These are phyloP conservation scores for Ctenopoma multispine DNA, from an alignment of 2,797 vertebrate genomes.

Conservation along the genomic window DNA sequence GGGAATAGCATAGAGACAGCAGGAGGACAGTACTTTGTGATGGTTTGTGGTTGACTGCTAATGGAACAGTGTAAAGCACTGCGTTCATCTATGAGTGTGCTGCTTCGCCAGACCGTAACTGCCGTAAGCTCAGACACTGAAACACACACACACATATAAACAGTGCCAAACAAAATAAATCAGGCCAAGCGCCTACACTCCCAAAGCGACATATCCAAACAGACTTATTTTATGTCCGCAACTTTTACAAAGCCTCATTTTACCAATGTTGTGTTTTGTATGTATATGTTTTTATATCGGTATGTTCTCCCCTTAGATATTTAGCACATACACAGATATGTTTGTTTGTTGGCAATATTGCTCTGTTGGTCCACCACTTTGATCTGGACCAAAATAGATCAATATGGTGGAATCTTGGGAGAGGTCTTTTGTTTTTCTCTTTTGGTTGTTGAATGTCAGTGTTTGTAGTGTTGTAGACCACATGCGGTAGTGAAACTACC, in stretches of 20 bases:
- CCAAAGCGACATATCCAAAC: constrained; percentile 36
- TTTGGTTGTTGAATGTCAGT: no score
- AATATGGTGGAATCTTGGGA: no score
- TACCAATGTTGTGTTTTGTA: background rate
- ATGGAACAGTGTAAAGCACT: constrained; percentile 63
- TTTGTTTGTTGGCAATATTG: no score
- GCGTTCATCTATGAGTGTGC: constrained; percentile 42
- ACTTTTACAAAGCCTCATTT: constrained; percentile 48
- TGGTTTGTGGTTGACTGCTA: constrained; percentile 65
- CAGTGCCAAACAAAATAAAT: constrained; percentile 41
- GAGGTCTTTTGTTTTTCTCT: no score
- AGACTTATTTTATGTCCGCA: constrained; percentile 19
- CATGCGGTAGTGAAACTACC: no score
- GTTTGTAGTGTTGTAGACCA: no score
- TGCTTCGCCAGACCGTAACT: constrained; percentile 48
- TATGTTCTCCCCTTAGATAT: background rate
- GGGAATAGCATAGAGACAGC: constrained; percentile 53
- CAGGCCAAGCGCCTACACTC: constrained; percentile 58
- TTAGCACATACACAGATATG: background rate
- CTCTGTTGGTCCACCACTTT: background rate
- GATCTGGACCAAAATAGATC: background rate
- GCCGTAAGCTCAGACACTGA: constrained; percentile 31
- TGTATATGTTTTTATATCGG: constrained; percentile 8
- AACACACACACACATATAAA: constrained; percentile 5
- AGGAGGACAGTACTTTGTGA: constrained; percentile 63